Base-by-base conservation (phyloP, 2,113 vertebrate genomes). In the Anser cygnoides region DNA sequence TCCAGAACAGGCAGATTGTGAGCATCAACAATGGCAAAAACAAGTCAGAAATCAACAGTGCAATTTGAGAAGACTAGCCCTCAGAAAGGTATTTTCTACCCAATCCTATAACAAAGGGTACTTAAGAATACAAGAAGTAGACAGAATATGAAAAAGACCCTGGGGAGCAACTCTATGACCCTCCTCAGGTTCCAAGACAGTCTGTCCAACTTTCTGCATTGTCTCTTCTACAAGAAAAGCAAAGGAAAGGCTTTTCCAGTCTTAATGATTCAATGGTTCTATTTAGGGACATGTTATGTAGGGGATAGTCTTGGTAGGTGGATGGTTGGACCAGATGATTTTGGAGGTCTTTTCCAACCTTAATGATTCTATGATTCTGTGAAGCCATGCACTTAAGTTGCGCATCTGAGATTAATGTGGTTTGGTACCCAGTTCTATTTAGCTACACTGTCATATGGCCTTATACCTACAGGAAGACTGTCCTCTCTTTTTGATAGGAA, bases 41-140 rank as follows among this genome's bases (percentile, higher is more conserved):
- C 10, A 77, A 46, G 50, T 33, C 10, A 29, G 35, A 62, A 72
- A 31, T 68, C 43, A 72, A 29, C 8, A 37, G 3, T 13, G 3
- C 13, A 13, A 28, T 50, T 65, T 55, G 59, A 49, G 49, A 75
- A 54, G 26, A 33, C 2, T 25, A 76, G 25, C 41, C 3, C 21
- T 33, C 5, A 1, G 9, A 0, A 2, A 75, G 5, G 23, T 63
- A 23, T 25, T 62, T 13, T 58, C 7, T 71, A 66, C 8, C 41
- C 21, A 77, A 65, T 73, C 3, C 4, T 50, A 13, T 26, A 55
- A 11, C 15, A 58, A 33, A 76, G 25, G 5, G 5, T 14, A 31
- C 10, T 44, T 68, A 72, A 58, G 22, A 79, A 37, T 19, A 55
- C 4, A 68, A 8, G 5, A 63, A 4, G 7, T 46, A 75, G 29